A percentile compares a stretch with the other conserved stretches of the same genome.
phyloP scores from a whole-genome alignment of 1,140 invertebrate species.

The Acromyrmex echinatior region DNA sequence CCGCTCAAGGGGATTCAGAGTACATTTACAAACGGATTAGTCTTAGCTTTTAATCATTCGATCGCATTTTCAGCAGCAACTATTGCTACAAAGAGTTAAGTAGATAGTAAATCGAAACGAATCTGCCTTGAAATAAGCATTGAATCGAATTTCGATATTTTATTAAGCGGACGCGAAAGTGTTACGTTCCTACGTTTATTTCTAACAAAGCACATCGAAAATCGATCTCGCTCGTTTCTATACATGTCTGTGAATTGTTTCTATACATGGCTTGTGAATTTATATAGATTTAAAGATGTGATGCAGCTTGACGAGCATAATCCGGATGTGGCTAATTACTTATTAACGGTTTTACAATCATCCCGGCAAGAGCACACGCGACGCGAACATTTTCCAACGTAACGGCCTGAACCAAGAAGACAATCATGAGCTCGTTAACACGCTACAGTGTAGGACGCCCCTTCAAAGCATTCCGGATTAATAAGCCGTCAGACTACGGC shows the following conservation, averaged over 20 bases:
- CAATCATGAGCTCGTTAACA: constrained; percentile 30
- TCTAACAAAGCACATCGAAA: background rate
- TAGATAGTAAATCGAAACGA: background rate
- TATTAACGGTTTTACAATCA: constrained; percentile 13
- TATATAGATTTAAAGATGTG: background rate
- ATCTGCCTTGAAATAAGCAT: background rate
- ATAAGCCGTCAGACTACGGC: constrained; percentile 19
- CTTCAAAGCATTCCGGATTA: constrained; percentile 37
- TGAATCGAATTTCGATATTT: background rate
- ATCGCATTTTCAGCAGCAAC: background rate
- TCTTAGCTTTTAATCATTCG: background rate
- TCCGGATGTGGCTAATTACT: background rate
- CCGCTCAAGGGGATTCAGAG: background rate
- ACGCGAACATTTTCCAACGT: background rate
- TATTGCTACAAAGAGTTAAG: background rate
- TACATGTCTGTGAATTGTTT: background rate
- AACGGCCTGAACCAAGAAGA: constrained; percentile 9
- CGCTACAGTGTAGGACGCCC: background rate
- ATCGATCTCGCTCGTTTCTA: background rate
- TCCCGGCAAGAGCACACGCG: background rate
- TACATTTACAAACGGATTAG: background rate
- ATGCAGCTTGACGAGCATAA: background rate
- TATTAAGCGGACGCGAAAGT: background rate
- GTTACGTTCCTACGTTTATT: background rate
- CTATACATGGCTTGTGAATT: no score